Percentiles rank a stretch among this genome's conserved stretches.
Evolutionary conservation across 1,140 invertebrate species (phyloP).

Genomic region (Drosophila tsacasi): DNA sequence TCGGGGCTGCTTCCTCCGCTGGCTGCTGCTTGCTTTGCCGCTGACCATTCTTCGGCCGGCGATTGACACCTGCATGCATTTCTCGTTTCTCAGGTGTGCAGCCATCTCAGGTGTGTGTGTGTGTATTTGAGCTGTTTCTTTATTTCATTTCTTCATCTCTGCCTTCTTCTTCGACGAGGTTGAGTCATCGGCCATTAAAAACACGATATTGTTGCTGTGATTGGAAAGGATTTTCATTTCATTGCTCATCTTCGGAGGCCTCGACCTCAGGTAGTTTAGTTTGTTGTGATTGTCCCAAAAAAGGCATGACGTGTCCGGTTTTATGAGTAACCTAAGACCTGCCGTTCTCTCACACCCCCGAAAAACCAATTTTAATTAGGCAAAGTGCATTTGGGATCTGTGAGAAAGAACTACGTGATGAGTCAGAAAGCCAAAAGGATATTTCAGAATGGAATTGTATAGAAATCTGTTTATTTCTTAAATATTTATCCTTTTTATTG

Average conservation of each 20-base stretch:
- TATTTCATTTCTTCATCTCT: constrained; percentile 79
- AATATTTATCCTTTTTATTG: background rate
- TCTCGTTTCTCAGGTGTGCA: constrained; percentile 83
- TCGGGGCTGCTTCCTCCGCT: constrained; percentile 40
- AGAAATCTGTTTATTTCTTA: background rate
- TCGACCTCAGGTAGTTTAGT: constrained; percentile 69
- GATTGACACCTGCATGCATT: constrained; percentile 84
- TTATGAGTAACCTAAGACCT: constrained; percentile 44
- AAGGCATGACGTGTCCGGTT: constrained; percentile 57
- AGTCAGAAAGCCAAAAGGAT: constrained; percentile 1
- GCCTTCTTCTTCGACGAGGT: constrained; percentile 44
- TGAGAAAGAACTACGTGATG: background rate
- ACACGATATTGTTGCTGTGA: constrained; percentile 60
- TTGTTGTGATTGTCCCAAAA: constrained; percentile 52
- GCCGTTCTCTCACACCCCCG: constrained; percentile 3
- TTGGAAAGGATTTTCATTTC: constrained; percentile 75
- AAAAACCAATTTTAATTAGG: constrained; percentile 55
- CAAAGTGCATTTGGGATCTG: constrained; percentile 36
- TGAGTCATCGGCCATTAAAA: constrained; percentile 82
- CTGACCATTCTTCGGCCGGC: constrained; percentile 75
- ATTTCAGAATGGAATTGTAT: background rate
- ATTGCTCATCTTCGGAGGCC: constrained; percentile 42
- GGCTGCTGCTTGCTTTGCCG: constrained; percentile 17
- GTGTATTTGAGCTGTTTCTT: constrained; percentile 55
- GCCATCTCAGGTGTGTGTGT: constrained; percentile 64